Percentiles rank a stretch among this genome's conserved stretches.
Conservation (phyloP, 1,140 invertebrate genomes). For the Laupala kohalensis region DNA sequence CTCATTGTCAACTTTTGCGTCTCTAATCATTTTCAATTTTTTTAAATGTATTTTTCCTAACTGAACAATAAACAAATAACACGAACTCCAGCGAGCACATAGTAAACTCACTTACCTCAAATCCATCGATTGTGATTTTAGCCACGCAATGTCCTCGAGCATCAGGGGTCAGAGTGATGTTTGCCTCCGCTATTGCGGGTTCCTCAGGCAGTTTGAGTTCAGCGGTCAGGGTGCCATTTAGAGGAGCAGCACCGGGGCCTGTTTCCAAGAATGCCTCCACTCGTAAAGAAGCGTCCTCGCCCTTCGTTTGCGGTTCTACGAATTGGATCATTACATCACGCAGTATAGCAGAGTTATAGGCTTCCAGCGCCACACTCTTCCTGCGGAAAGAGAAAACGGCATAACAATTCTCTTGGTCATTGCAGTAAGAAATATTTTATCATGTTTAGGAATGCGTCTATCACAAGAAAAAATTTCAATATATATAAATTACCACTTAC, state of each 20-base stretch:
- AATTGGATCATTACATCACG: slow-evolving; percentile 33
- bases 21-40: too few relatives aligned
- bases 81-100: too few relatives aligned
- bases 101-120: slow-evolving; percentile 27
- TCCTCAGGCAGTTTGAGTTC: not conserved
- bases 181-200: too few relatives aligned
- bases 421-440: too few relatives aligned
- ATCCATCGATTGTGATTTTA: slow-evolving; percentile 21
- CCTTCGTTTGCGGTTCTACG: slow-evolving; percentile 18
- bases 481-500: too few relatives aligned
- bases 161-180: not conserved
- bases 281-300: slow-evolving; percentile 17
- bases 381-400: too few relatives aligned
- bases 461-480: too few relatives aligned
- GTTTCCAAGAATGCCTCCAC: slow-evolving; percentile 8
- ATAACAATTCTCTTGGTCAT: too few relatives aligned
- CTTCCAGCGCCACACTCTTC: slow-evolving; percentile 39
- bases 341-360: slow-evolving; percentile 32
- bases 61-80: too few relatives aligned
- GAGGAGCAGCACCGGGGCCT: not conserved
- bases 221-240: slow-evolving; percentile 9
- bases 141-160: slow-evolving; percentile 14
- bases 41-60: too few relatives aligned
- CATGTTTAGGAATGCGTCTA: too few relatives aligned
- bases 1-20: too few relatives aligned